Conservation (phyloP, 1,140 invertebrate genomes). For the Eriosoma lanigerum region DNA sequence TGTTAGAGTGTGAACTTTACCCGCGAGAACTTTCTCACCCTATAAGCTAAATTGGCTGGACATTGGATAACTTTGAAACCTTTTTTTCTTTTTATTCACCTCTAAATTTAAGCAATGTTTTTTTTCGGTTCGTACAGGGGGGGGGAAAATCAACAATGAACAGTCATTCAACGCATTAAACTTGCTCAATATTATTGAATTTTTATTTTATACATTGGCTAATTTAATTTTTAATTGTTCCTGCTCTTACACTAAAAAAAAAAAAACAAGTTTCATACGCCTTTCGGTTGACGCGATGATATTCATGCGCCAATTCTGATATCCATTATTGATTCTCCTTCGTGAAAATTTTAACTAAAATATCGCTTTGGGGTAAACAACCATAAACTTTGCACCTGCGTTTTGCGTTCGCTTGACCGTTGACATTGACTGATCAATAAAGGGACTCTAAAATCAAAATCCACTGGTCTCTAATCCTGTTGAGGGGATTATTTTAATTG, state of each 20-base stretch:
- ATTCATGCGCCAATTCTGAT: too few relatives aligned
- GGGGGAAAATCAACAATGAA: background rate
- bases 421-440: conserved; percentile 18
- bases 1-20: conserved; percentile 49
- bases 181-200: conserved; percentile 26
- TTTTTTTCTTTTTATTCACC: background rate
- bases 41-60: conserved; percentile 34
- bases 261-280: background rate
- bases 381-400: conserved; percentile 24
- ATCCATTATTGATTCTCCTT: too few relatives aligned
- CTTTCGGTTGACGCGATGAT: background rate
- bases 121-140: background rate
- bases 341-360: background rate
- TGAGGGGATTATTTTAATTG: conserved; percentile 1
- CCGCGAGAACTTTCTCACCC: conserved; percentile 23
- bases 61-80: conserved; percentile 43
- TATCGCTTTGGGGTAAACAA: background rate
- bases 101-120: conserved; percentile 26
- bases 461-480: background rate
- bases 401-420: background rate
- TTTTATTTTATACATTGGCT: background rate
- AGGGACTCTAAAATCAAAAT: conserved; percentile 25
- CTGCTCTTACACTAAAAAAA: too few relatives aligned
- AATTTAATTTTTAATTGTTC: background rate
- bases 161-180: background rate